A percentile compares a stretch with the other conserved stretches of the same genome.
Evolutionary conservation across 2,888 invertebrate species (phyloP).

Genomic region (Entomobrya proxima): DNA sequence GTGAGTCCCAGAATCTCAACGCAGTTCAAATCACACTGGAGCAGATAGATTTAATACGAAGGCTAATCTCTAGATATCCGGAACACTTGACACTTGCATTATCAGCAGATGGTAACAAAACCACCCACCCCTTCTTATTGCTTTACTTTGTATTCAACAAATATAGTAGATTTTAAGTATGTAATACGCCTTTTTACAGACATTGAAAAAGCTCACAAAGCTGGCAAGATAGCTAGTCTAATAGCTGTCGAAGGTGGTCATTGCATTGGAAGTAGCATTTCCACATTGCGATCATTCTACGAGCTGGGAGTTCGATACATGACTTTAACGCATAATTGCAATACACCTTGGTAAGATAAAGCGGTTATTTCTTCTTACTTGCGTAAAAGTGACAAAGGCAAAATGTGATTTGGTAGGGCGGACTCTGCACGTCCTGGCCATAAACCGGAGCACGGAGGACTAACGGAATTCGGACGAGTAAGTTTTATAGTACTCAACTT

Average conservation of each 20-base stretch:
- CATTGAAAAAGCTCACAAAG: conserved; percentile 78
- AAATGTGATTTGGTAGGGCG: conserved; percentile 79
- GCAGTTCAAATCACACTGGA: conserved; percentile 83
- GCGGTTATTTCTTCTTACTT: no score
- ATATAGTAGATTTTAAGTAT: not conserved
- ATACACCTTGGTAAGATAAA: conserved; percentile 63
- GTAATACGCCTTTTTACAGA: conserved; percentile 76
- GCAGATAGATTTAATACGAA: conserved; percentile 83
- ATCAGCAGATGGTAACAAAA: conserved; percentile 78
- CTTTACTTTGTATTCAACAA: no score
- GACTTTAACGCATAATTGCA: conserved; percentile 91
- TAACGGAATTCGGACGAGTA: conserved; percentile 90
- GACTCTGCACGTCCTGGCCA: conserved; percentile 81
- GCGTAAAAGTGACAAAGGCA: no score
- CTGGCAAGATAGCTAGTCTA: conserved; percentile 81
- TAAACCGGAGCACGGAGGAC: conserved; percentile 84
- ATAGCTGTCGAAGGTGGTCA: conserved; percentile 85
- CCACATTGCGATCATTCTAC: conserved; percentile 91
- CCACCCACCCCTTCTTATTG: no score
- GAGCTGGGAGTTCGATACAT: conserved; percentile 92
- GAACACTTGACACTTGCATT: conserved; percentile 80
- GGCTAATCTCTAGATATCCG: conserved; percentile 80
- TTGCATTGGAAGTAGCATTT: conserved; percentile 91
- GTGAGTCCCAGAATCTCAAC: conserved; percentile 82
- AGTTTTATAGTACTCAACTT: conserved; percentile 70